Evolutionary conservation across 2,888 invertebrate species (phyloP).

Genomic region (Drosophila borborema): DNA sequence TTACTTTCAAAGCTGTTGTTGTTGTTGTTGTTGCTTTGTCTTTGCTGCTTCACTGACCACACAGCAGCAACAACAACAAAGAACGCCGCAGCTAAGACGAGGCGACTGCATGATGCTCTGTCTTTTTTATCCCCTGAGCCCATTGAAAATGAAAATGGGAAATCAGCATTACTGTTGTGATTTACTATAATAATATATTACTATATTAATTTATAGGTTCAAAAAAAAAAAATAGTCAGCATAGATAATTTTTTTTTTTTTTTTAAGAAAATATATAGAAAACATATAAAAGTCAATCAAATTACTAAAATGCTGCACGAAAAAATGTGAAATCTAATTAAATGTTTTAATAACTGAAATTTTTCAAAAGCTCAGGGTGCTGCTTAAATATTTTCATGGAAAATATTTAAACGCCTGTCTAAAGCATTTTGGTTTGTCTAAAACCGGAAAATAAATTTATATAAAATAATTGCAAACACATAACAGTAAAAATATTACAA

Average conservation of each 20-base stretch:
- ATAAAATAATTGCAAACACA: neutral
- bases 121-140: neutral
- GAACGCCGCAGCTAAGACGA: slow-evolving; percentile 16
- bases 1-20: slow-evolving; percentile 70
- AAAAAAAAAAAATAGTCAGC: no score
- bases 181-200: no score
- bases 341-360: neutral
- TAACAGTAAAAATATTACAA: neutral
- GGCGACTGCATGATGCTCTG: slow-evolving; percentile 36
- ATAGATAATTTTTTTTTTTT: no score
- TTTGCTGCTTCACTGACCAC: slow-evolving; percentile 53
- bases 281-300: no score
- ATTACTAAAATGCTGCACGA: no score
- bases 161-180: no score
- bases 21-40: slow-evolving; percentile 34
- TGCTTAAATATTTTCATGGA: neutral
- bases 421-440: neutral
- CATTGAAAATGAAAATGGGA: no score
- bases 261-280: no score
- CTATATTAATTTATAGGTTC: no score
- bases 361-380: no score
- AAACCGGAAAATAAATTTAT: neutral
- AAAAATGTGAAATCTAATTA: no score
- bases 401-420: neutral
- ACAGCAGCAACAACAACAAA: slow-evolving; percentile 37